These are phyloP conservation scores for Limosa lapponica DNA, from an alignment of 2,797 vertebrate species.

Conservation along the genomic window DNA sequence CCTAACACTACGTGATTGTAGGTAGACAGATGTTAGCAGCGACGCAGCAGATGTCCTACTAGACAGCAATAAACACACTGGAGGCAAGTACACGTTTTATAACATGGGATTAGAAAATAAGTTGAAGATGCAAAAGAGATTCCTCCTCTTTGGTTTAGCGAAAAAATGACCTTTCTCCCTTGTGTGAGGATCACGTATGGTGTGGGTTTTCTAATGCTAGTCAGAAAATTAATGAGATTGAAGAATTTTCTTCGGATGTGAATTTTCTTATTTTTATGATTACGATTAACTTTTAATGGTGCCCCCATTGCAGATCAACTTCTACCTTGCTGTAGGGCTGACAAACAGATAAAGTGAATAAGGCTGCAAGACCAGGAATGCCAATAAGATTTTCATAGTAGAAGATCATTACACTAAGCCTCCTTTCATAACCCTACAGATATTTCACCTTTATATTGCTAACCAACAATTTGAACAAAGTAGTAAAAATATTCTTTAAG, in stretches of 20 bases:
- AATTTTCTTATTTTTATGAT: background rate
- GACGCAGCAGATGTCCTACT: conserved; percentile 62
- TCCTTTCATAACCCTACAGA: background rate
- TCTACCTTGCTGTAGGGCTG: background rate
- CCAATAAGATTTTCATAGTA: background rate
- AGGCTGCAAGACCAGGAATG: background rate
- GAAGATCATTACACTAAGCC: background rate
- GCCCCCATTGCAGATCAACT: background rate
- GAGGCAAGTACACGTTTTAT: background rate
- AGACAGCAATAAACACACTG: conserved; percentile 59
- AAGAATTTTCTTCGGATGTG: background rate
- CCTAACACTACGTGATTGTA: conserved; percentile 1
- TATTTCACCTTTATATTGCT: background rate
- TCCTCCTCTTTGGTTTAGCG: background rate
- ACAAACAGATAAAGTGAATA: background rate
- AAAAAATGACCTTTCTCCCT: background rate
- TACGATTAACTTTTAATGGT: background rate
- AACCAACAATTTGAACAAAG: background rate
- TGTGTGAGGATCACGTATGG: background rate
- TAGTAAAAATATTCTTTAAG: background rate
- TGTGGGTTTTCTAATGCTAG: background rate
- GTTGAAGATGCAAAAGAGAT: background rate
- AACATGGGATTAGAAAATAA: background rate
- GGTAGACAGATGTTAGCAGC: conserved; percentile 64
- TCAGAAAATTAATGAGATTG: background rate